Evolutionary conservation across 2,888 invertebrate species (phyloP), one percentile per base, ranked within the genome.

Genomic region (Nezara viridula): DNA sequence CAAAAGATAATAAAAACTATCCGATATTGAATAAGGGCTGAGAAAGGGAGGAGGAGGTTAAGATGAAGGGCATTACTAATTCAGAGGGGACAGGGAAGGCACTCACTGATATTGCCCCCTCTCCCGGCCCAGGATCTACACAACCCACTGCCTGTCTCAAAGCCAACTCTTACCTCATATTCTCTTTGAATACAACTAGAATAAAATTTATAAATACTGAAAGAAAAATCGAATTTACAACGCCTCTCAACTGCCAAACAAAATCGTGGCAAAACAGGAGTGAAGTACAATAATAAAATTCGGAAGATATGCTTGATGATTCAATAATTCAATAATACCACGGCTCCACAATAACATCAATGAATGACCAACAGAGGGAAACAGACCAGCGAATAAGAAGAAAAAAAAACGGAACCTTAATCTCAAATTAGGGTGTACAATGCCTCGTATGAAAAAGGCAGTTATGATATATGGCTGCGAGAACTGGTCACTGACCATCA

Each of bases 181-280:
- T 66, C 66, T 32, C 66, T 66, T 66, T 66, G 66, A 66, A 66
- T 66, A 66, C 32, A 37, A 66, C 66, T 16, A 32, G 32, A 66
- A 66, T 66, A 66, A 66, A 66, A 66, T 66, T 66, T 66, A 66
- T 66, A 66, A 66, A 66, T 66, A 66, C 66, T 66, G 66, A 66
- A 32, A 32, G 32, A 32, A 19, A 66, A 66, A 66, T 66, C 66
- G 66, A 66, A 66, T 66, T 66, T 37, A 32, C 66, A 19, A 66
- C 66, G n/a, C n/a, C n/a, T n/a, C n/a, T n/a, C n/a, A n/a, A n/a
- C n/a, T n/a, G n/a, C 24, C 24, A 52, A 24, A 52, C 21, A 14
- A 52, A 52, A 52, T 52, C 10, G 44, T 44, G 10, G 10, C 44
- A 44, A 44, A 44, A 44, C 10, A 44, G 44, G 44, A 44, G 10